phyloP scores from a whole-genome alignment of 2,113 vertebrate species.

The Pycnonotus jocosus region DNA sequence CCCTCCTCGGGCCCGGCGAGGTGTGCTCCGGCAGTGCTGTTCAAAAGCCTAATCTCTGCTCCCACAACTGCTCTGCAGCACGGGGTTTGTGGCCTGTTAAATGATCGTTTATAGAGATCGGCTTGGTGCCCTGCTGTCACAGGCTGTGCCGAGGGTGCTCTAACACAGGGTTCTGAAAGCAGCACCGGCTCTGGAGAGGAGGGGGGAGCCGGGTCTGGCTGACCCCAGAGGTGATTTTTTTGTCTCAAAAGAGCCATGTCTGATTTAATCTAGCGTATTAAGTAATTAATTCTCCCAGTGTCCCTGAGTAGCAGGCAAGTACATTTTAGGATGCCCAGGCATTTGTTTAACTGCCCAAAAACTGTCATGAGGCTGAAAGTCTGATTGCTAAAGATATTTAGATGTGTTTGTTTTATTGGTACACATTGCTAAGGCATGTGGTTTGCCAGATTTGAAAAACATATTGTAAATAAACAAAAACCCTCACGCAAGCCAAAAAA shows the following conservation, averaged over 20 bases:
- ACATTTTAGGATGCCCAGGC: not conserved
- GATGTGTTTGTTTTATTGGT: not conserved
- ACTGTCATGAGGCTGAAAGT: not conserved
- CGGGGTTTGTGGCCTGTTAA: not conserved
- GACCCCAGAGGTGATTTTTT: not conserved
- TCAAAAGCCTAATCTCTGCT: not conserved
- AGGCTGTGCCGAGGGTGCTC: not conserved
- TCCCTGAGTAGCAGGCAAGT: not conserved
- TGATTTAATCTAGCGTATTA: constrained; percentile 22
- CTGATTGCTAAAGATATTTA: not conserved
- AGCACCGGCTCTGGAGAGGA: not conserved
- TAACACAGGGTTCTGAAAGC: not conserved
- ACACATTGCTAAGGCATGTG: not conserved
- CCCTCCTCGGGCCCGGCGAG: not conserved
- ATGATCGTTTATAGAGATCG: not conserved
- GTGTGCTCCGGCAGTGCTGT: fast-evolving
- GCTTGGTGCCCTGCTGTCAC: not conserved
- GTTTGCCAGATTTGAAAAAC: not conserved
- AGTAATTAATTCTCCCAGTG: not conserved
- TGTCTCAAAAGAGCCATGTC: not conserved
- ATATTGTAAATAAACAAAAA: constrained; percentile 7
- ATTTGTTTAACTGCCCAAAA: constrained; percentile 25
- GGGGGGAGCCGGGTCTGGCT: not conserved
- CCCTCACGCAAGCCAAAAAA: not conserved
- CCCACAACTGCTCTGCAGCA: not conserved